Evolutionary conservation across 92 coral and sea anemone genomes (phyloP).

Genomic region (Paramuricea clavata): DNA sequence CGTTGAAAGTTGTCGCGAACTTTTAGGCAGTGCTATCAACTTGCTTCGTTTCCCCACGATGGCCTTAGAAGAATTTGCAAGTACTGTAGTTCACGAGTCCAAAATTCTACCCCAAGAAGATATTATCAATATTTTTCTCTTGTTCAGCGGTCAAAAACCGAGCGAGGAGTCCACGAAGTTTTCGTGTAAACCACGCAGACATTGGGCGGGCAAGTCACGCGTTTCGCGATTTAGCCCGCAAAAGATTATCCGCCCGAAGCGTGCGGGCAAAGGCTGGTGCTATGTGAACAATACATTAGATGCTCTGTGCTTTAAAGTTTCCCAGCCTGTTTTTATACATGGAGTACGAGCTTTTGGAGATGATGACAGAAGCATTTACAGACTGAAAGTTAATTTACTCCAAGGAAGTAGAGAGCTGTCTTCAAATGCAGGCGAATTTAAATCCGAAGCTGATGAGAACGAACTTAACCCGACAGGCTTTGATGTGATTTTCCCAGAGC

Average conservation of each 20-base stretch:
- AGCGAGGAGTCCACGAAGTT: slow-evolving; percentile 12
- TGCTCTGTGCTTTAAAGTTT: slow-evolving; percentile 34
- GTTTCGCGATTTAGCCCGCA: slow-evolving; percentile 41
- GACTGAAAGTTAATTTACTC: slow-evolving; percentile 38
- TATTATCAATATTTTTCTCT: slow-evolving; percentile 21
- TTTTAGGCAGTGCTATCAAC: slow-evolving; percentile 24
- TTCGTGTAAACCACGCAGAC: slow-evolving; percentile 41
- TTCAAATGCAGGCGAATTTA: slow-evolving; percentile 45
- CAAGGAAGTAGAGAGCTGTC: slow-evolving; percentile 32
- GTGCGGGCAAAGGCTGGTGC: slow-evolving; percentile 49
- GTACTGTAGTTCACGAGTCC: slow-evolving; percentile 27
- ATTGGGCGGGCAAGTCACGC: slow-evolving; percentile 35
- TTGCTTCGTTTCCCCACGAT: slow-evolving; percentile 42
- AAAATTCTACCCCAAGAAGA: slow-evolving; percentile 25
- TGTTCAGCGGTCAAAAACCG: slow-evolving; percentile 24
- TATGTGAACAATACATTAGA: slow-evolving; percentile 38
- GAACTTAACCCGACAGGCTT: slow-evolving; percentile 18
- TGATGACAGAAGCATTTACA: slow-evolving; percentile 23
- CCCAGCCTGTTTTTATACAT: slow-evolving; percentile 11
- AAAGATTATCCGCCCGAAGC: slow-evolving; percentile 36
- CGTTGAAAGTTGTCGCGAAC: slow-evolving; percentile 21
- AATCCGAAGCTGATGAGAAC: slow-evolving; percentile 27
- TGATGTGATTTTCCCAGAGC: slow-evolving; percentile 39
- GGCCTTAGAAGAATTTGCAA: slow-evolving; percentile 35
- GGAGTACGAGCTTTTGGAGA: slow-evolving; percentile 47